Base-by-base conservation (phyloP, 2,888 invertebrate genomes). In the Callinectes sapidus region DNA sequence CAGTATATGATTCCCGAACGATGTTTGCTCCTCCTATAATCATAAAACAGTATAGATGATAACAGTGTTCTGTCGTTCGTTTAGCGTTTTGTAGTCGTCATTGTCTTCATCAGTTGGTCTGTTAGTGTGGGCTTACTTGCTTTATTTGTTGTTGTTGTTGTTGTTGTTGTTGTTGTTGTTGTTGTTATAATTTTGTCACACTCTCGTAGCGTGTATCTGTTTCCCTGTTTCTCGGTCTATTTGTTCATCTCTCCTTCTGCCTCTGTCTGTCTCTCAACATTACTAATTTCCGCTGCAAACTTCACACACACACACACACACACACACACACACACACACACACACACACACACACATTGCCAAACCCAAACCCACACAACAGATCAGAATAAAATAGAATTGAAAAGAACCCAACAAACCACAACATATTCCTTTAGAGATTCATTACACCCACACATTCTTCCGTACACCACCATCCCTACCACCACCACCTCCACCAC, bases 241-340 rank as follows among this genome's bases (percentile, higher is more conserved):
- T 35, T 35, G 32, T 81, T 32, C 35, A 10, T 35, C 32, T 81
- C 81, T 81, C 35, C 8, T 23, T 71, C n/a, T 28, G n/a, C 6
- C 71, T 71, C 28, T 71, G 6, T 71, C 66, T n/a, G 10, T 71
- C 10, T 71, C 71, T 28, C 28, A 28, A 3, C 71, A n/a, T 77
- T 23, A 71, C n/a, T 28, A 8, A 77, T 77, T 28, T 1, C n/a
- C 71, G 2, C 71, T 1, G 18, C 61, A 61, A n/a, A 23, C 23
- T n/a, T 8, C 71, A 77, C 71, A 77, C 71, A 77, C 71, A 77
- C 71, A 77, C 71, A 77, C n/a, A 71, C n/a, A 71, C n/a, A 71
- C 71, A 71, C 71, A 71, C 71, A 71, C 71, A 71, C 71, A 71
- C 71, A n/a, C n/a, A 14, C 55, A 55, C 55, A 14, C 14, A 14